Percentiles rank a stretch among this genome's conserved stretches.
These are phyloP conservation scores for Salminus brasiliensis DNA, from an alignment of 2,113 vertebrate species.

Conservation along the genomic window DNA sequence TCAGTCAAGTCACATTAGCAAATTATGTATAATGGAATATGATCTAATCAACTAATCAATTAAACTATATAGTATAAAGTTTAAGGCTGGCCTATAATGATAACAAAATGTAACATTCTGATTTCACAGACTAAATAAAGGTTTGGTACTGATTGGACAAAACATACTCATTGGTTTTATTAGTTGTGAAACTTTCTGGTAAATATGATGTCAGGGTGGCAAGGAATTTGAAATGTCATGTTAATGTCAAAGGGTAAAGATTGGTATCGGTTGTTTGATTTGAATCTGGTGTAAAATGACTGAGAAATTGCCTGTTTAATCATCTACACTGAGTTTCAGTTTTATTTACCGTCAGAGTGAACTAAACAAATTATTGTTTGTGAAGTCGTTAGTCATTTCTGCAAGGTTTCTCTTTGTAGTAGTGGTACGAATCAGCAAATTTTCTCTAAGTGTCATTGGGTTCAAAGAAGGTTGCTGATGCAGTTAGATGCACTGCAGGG, in stretches of 20 bases:
- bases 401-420: slow-evolving; percentile 17
- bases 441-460: slow-evolving; percentile 23
- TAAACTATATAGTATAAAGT: too few species aligned
- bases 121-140: neutral
- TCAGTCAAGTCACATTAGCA: too few species aligned
- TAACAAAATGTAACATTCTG: neutral
- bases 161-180: neutral
- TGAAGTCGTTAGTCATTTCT: slow-evolving; percentile 53
- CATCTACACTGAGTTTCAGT: slow-evolving; percentile 40
- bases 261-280: slow-evolving; percentile 36
- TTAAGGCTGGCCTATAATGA: too few species aligned
- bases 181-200: slow-evolving; percentile 43
- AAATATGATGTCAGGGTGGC: slow-evolving; percentile 43
- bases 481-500: slow-evolving; percentile 36
- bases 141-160: too few species aligned
- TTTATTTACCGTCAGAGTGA: slow-evolving; percentile 32
- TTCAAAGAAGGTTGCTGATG: slow-evolving; percentile 40
- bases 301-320: slow-evolving; percentile 49
- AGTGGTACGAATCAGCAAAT: slow-evolving; percentile 53
- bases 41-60: too few species aligned
- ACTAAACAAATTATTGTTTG: slow-evolving; percentile 42
- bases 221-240: slow-evolving; percentile 48
- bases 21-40: too few species aligned
- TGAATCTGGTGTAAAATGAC: slow-evolving; percentile 45
- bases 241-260: slow-evolving; percentile 54